Base-by-base conservation (phyloP, 2,888 invertebrate species). In the Palloptera scutellata region DNA sequence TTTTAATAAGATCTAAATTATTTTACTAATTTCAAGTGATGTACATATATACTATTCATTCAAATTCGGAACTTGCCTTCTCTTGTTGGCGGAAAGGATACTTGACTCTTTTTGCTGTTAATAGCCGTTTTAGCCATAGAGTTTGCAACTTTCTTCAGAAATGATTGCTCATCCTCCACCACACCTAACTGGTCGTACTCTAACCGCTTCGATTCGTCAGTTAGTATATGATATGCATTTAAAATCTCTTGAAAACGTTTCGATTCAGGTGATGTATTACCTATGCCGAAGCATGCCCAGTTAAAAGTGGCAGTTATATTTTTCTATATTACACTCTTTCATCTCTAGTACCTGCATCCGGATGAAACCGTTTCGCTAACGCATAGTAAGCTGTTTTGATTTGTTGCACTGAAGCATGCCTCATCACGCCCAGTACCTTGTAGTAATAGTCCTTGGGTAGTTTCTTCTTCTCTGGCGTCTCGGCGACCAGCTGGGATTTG, bases 201-300 rank as follows among this genome's bases (percentile, higher is more conserved):
- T 81, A 92, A 91, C 67, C 97, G 89, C 84, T 96, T 97, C 1
- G 86, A 88, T 20, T 95, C 95, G 87, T 99, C 98, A 9, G 82
- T 83, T 9, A 85, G 72, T 41, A 98, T 95, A 88, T 99, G 97
- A 85, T 99, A 99, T 0, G 99, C 99, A 86, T 99, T 98, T 0
- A 97, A 97, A 6, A 99, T 96, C 84, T 97, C 95, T 84, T 98
- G 97, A 71, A 84, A 84, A 51, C 79, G 79, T 40, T 80, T 79
- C 4, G 80, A 70, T 42, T 80, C 76, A 42, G 77, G 72, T 1
- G 69, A 45, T 6, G 66, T 58, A 57, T 70, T 72, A 9, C 42
- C 66, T 30, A 60, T 11, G 78, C 52, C 58, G 51, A 20, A 13
- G 53, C 17, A 54, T 43, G 6, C 1, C 19, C 6, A 45, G 13